phyloP scores from a whole-genome alignment of 2,888 invertebrate species.

The Frankliniella intonsa region DNA sequence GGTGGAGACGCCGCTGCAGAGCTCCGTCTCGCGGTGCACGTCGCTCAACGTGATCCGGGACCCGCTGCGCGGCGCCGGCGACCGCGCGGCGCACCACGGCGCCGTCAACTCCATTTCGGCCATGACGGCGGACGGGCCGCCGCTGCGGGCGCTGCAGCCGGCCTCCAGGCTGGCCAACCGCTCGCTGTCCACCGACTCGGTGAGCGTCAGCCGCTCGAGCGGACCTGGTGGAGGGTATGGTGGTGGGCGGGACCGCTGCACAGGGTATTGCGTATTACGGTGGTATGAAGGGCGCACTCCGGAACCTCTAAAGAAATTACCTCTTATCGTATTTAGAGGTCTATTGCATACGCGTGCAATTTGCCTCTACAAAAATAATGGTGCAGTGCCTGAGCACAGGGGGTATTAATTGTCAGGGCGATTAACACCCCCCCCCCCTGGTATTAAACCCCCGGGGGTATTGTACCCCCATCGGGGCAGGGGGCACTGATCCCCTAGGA shows the following conservation, averaged over 20 bases:
- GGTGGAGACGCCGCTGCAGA: slow-evolving; percentile 80
- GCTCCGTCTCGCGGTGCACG: slow-evolving; percentile 79
- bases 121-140: slow-evolving; percentile 30
- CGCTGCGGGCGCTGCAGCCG: slow-evolving; percentile 33
- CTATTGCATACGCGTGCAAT: too few relatives aligned
- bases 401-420: too few relatives aligned
- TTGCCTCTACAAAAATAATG: too few relatives aligned
- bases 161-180: slow-evolving; percentile 43
- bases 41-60: slow-evolving; percentile 74
- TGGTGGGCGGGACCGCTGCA: background rate
- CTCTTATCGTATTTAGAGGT: too few relatives aligned
- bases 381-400: too few relatives aligned
- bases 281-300: too few relatives aligned
- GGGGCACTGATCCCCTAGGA: too few relatives aligned
- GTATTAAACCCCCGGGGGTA: too few relatives aligned
- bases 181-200: slow-evolving; percentile 46
- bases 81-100: slow-evolving; percentile 32
- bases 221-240: background rate
- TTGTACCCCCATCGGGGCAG: too few relatives aligned
- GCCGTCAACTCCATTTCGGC: slow-evolving; percentile 34
- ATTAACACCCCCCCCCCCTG: too few relatives aligned
- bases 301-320: too few relatives aligned
- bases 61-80: slow-evolving; percentile 39
- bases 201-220: slow-evolving; percentile 34
- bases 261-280: background rate